These are phyloP conservation scores for Tetrapedia diversipes DNA, from an alignment of 2,888 invertebrate genomes.

Conservation along the genomic window DNA sequence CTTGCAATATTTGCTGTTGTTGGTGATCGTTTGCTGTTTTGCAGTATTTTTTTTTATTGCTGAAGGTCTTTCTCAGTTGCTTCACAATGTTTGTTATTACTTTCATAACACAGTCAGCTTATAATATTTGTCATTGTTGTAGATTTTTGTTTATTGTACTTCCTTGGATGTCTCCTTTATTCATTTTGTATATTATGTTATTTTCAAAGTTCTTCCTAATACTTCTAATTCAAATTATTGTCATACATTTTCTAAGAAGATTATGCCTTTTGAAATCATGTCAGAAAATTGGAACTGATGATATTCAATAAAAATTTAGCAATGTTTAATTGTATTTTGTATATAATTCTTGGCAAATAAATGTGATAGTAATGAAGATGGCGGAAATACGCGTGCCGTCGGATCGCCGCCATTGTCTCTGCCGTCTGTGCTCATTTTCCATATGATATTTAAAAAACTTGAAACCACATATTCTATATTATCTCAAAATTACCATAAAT, in stretches of 20 bases:
- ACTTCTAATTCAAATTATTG: no score
- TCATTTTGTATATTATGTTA: no score
- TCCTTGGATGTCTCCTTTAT: no score
- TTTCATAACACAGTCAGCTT: no score
- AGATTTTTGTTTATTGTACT: no score
- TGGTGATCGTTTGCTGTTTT: not conserved
- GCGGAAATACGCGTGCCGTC: constrained; percentile 51
- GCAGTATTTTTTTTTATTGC: not conserved
- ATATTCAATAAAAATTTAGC: not conserved
- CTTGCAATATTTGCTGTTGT: not conserved
- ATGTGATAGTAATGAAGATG: constrained; percentile 1
- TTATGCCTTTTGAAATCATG: no score
- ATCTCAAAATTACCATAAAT: not conserved
- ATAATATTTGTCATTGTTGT: no score
- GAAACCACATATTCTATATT: not conserved
- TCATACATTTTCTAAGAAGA: no score
- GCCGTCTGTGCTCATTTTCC: not conserved
- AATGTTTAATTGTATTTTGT: not conserved
- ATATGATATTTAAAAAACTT: not conserved
- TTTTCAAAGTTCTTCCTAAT: no score
- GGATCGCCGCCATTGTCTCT: constrained; percentile 52
- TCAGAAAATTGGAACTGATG: no score
- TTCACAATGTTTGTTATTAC: not conserved
- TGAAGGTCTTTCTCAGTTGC: not conserved
- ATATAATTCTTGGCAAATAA: not conserved